Evolutionary conservation across 2,888 invertebrate species (phyloP).

Genomic region (Melinaea menophilus): DNA sequence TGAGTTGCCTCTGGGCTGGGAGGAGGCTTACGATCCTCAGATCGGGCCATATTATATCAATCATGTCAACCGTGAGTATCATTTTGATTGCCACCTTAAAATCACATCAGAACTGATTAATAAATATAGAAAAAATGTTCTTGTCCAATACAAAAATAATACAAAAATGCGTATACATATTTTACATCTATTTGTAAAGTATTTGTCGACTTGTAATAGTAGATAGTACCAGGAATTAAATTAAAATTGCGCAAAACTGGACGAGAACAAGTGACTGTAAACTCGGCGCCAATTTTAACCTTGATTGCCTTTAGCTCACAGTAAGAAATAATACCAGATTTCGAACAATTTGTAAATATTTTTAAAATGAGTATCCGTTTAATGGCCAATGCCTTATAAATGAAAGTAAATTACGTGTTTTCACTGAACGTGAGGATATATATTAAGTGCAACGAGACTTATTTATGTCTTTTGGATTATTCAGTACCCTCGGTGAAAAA

Average conservation of each 20-base stretch:
- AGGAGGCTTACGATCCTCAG: conserved; percentile 95
- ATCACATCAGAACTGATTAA: conserved; percentile 2
- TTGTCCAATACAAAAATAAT: no score
- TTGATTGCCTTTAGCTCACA: conserved; percentile 28
- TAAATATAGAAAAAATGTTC: no score
- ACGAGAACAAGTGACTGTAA: conserved; percentile 29
- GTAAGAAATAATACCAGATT: conserved; percentile 26
- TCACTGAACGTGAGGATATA: conserved; percentile 36
- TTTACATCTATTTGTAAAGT: neutral
- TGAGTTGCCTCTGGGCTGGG: conserved; percentile 98
- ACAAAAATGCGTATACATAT: no score
- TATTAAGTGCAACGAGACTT: conserved; percentile 48
- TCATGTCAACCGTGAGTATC: conserved; percentile 94
- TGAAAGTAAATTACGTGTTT: conserved; percentile 17
- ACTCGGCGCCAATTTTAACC: conserved; percentile 27
- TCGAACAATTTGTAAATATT: conserved; percentile 20
- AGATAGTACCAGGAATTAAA: conserved; percentile 21
- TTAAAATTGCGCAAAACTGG: conserved; percentile 26
- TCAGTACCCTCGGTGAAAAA: conserved; percentile 63
- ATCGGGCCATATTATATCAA: conserved; percentile 98
- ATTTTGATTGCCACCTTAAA: conserved; percentile 25
- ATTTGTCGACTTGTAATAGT: conserved; percentile 8
- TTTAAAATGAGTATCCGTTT: conserved; percentile 9
- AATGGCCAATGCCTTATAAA: conserved; percentile 5
- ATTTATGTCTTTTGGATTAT: conserved; percentile 54